Evolutionary conservation across 2,888 invertebrate genomes (phyloP), one percentile per base, ranked within the genome.

Genomic region (Helobdella robusta): DNA sequence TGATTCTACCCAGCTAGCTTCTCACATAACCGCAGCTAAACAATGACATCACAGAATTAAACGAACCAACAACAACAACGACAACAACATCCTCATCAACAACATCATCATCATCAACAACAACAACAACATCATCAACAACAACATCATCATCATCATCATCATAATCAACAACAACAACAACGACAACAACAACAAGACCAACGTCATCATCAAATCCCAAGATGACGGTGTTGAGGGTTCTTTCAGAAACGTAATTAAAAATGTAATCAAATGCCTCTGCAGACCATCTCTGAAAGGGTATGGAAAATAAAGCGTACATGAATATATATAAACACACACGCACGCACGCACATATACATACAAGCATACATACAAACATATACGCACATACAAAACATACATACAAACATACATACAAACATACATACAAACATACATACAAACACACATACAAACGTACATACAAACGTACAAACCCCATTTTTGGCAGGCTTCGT

Each of bases 211-310:
- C 56, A 32, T 56, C 56, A 30, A 30, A 56, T 11, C 4, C 32
- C 3, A 25, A 30, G 8, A 56, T 30, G 28, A 56, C 6, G 18
- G 56, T 30, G 32, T 56, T 56, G n/a, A 56, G 28, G n/a, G 56
- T 25, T 32, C 32, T 25, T 56, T 56, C 2, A 6, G 25, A 30
- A n/a, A 48, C 48, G 25, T 56, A 56, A n/a, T 56, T 32, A n/a
- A 56, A 30, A 28, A 56, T 30, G 32, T 30, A 56, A 28, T 56
- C 32, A n/a, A 56, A 56, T 28, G 56, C 56, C 28, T 56, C 56
- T 8, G 6, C 1, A 18, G 3, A 25, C 25, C n/a, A 11, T 20
- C 28, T 1, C 56, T 56, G 56, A 28, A 4, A 20, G 15, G 52
- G 15, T 56, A 54, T n/a, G 11, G n/a, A 40, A 40, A 11, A 40